Percentiles rank a stretch among this genome's conserved stretches.
Evolutionary conservation across 2,113 vertebrate species (phyloP).

Genomic region (Papio anubis): DNA sequence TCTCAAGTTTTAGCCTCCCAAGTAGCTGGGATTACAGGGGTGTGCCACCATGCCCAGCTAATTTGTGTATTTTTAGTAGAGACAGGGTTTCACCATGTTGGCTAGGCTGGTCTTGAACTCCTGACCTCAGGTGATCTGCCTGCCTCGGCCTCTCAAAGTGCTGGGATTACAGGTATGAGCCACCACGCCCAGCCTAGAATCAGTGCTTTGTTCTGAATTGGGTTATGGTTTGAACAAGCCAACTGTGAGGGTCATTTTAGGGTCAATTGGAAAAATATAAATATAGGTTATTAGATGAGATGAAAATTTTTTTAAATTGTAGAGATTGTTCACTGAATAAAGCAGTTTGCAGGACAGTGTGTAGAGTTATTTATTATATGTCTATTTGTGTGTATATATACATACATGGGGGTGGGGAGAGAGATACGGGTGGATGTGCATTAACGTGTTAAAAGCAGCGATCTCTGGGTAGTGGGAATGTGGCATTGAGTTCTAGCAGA

Average conservation of each 20-base stretch:
- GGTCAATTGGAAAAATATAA: not conserved
- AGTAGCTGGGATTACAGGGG: not conserved
- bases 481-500: not conserved
- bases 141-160: not conserved
- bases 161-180: not conserved
- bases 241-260: not conserved
- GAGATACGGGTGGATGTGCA: not conserved
- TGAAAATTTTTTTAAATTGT: slow-evolving; percentile 16
- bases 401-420: not conserved
- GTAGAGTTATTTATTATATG: not conserved
- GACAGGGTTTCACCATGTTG: not conserved
- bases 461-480: not conserved
- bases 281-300: not conserved
- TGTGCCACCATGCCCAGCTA: not conserved
- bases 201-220: slow-evolving; percentile 20
- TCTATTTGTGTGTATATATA: not conserved
- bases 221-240: not conserved
- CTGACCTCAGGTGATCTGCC: not conserved
- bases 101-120: not conserved
- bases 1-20: not conserved
- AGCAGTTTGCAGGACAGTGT: not conserved
- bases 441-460: not conserved
- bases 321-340: not conserved
- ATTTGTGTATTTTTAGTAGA: not conserved
- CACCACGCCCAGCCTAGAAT: not conserved